Percentiles rank a stretch among this genome's conserved stretches.
These are phyloP conservation scores for Pyrgilauda ruficollis DNA, from an alignment of 2,113 vertebrate genomes.

Conservation along the genomic window DNA sequence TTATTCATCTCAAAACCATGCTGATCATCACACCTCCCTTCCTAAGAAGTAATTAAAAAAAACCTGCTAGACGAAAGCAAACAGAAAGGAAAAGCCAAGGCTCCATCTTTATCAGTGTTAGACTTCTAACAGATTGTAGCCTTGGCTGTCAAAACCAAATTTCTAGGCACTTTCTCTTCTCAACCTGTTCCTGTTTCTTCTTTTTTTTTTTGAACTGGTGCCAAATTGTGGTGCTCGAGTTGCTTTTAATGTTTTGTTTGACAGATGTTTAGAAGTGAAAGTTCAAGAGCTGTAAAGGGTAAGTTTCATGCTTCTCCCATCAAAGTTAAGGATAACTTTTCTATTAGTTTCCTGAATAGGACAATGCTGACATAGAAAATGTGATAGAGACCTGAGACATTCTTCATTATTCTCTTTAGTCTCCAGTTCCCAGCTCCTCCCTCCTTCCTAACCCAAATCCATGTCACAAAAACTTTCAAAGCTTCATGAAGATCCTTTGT, in stretches of 20 bases:
- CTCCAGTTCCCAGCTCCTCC: background rate
- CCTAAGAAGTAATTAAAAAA: background rate
- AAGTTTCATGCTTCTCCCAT: background rate
- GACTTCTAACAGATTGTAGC: background rate
- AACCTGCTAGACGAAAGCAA: background rate
- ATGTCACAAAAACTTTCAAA: background rate
- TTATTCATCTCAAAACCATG: background rate
- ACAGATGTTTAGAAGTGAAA: background rate
- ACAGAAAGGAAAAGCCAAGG: background rate
- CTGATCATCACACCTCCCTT: background rate
- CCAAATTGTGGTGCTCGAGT: background rate
- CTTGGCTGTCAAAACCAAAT: background rate
- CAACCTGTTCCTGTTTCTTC: background rate
- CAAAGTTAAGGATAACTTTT: background rate
- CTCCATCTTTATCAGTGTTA: background rate
- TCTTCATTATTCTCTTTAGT: background rate
- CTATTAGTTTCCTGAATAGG: background rate
- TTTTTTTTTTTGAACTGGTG: background rate
- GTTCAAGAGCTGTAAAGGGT: background rate
- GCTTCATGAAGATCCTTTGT: rapidly evolving
- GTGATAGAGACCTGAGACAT: background rate
- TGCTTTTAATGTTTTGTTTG: background rate
- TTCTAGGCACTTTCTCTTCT: background rate
- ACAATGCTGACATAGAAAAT: background rate
- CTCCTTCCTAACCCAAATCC: background rate